Evolutionary conservation across 2,113 vertebrate genomes (phyloP), one percentile per base, ranked within the genome.

Genomic region (Pachycephala philippinensis): DNA sequence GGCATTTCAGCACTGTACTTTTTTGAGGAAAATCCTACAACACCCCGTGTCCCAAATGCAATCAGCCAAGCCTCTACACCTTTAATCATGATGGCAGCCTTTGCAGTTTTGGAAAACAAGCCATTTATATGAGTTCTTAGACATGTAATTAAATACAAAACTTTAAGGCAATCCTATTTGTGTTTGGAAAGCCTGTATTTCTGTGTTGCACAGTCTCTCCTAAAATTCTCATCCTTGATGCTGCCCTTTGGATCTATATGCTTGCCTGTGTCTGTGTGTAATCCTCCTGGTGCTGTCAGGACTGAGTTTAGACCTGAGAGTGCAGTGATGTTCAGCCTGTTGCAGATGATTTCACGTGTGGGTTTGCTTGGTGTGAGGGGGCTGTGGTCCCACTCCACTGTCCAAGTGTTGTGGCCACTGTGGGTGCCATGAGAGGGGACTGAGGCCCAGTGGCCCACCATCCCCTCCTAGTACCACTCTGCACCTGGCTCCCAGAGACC

Each of bases 11-110:
- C 39, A n/a, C 40, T 82, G 33, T 39, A 39, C 42, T 88, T 84
- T 91, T 56, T 28, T 78, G 74, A 89, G 65, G 49, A 85, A 72
- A 93, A 90, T 74, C 42, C 88, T 86, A 4, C 52, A 61, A 37
- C 20, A 50, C 2, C 8, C n/a, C 3, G 1, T 90, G 72, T 52
- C 64, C 30, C 42, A 80, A 26, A 76, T 27, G 44, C 50, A 84
- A 18, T 49, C 76, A 50, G 49, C 53, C 82, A 92, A 69, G 40
- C 35, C 53, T 50, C 28, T 52, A 18, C 19, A 13, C 42, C 50
- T 61, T 71, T 57, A 65, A 37, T 53, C 54, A 26, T 0, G 3
- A 57, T 49, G 74, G 63, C 84, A 96, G 42, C 69, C 22, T 56
- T 87, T 52, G 26, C 7, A 20, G 26, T 74, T 84, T 84, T 63